Evolutionary conservation across 2,888 invertebrate species (phyloP).

Genomic region (Drosophila kokeensis): DNA sequence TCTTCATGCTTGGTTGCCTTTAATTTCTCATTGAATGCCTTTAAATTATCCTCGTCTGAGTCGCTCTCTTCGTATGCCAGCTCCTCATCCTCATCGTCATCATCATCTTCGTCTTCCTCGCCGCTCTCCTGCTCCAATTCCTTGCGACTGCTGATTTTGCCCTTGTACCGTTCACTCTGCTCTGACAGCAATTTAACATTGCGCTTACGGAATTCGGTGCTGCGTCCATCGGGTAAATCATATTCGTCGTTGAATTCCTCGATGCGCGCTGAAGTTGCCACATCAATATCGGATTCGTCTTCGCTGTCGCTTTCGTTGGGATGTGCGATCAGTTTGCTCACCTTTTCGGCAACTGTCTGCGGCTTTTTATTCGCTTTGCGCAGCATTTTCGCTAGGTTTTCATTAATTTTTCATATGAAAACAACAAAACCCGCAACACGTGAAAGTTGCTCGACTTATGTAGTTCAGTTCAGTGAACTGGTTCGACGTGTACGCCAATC

Average conservation of each 20-base stretch:
- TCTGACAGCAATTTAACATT: conserved; percentile 89
- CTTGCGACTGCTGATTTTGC: conserved; percentile 89
- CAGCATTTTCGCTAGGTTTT: conserved; percentile 52
- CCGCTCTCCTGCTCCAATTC: conserved; percentile 66
- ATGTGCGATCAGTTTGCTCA: conserved; percentile 88
- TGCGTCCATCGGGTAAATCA: conserved; percentile 83
- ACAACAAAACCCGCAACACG: conserved; percentile 45
- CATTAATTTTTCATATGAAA: conserved; percentile 36
- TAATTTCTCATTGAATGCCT: conserved; percentile 47
- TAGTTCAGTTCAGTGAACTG: conserved; percentile 13
- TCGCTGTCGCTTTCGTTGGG: conserved; percentile 87
- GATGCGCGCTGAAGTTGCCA: conserved; percentile 87
- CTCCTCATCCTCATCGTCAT: conserved; percentile 69
- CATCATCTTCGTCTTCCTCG: conserved; percentile 42
- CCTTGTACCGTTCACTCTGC: conserved; percentile 90
- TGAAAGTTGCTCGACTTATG: conserved; percentile 24
- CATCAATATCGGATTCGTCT: conserved; percentile 86
- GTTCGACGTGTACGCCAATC: background rate
- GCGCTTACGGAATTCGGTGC: conserved; percentile 89
- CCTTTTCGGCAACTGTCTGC: conserved; percentile 87
- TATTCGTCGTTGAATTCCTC: conserved; percentile 83
- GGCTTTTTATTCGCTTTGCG: conserved; percentile 62
- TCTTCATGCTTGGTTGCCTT: conserved; percentile 50
- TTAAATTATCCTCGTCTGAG: conserved; percentile 55
- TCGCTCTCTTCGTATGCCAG: conserved; percentile 65